Evolutionary conservation across 1,140 invertebrate genomes (phyloP).

Genomic region (Coenobita brevimanus): DNA sequence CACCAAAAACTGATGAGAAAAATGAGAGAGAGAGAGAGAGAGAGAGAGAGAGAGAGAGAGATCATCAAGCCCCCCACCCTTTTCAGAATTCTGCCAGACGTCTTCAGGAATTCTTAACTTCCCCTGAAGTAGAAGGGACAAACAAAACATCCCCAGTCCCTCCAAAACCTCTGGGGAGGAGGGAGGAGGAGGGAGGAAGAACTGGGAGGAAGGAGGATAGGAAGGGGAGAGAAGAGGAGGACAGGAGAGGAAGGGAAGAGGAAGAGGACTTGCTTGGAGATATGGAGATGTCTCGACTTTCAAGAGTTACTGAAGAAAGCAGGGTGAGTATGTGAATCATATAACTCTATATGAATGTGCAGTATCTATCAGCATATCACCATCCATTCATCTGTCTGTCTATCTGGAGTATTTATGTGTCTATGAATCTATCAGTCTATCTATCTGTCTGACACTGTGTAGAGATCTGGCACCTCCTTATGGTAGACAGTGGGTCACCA

Average conservation of each 20-base stretch:
- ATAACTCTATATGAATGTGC: no score
- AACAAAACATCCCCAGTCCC: constrained; percentile 33
- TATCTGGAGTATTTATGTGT: no score
- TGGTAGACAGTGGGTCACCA: no score
- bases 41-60: neutral
- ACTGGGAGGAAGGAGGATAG: neutral
- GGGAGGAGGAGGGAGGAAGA: neutral
- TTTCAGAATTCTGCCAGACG: constrained; percentile 30
- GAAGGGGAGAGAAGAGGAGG: neutral
- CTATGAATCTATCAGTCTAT: no score
- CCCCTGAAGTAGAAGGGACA: constrained; percentile 44
- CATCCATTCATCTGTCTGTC: no score
- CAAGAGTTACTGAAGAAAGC: constrained; percentile 20
- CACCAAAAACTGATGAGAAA: neutral
- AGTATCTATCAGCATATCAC: no score
- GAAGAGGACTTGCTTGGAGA: neutral
- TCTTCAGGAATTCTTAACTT: constrained; percentile 22
- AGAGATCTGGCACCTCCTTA: no score
- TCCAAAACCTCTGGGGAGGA: neutral
- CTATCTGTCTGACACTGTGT: no score
- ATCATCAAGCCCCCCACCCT: neutral
- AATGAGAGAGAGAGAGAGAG: neutral
- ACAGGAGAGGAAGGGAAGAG: neutral
- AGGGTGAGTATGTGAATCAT: neutral
- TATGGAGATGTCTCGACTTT: neutral